Percentiles rank a stretch among this genome's conserved stretches.
Evolutionary conservation across 1,140 invertebrate genomes (phyloP).

Genomic region (Cecropterus lyciades): DNA sequence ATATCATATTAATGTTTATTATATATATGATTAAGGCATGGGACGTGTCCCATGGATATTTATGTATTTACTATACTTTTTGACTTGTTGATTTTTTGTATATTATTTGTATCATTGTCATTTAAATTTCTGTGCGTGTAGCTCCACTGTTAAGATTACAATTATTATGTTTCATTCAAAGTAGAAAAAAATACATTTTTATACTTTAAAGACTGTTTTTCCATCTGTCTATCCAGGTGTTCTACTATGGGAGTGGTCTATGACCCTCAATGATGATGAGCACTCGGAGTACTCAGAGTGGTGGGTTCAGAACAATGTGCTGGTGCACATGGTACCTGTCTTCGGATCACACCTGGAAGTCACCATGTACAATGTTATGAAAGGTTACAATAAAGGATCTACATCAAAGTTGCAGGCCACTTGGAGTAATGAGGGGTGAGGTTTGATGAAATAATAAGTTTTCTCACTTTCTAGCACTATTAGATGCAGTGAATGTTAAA

Average conservation of each 20-base stretch:
- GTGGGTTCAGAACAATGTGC: constrained; percentile 86
- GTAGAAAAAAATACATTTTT: no score
- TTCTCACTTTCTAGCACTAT: background rate
- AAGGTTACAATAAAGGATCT: constrained; percentile 86
- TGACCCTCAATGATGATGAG: constrained; percentile 80
- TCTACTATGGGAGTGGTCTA: constrained; percentile 86
- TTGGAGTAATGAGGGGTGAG: constrained; percentile 87
- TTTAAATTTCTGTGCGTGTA: no score
- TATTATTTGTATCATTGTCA: no score
- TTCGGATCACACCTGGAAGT: constrained; percentile 89
- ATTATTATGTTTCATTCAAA: no score
- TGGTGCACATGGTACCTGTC: constrained; percentile 88
- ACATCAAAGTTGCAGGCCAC: constrained; percentile 86
- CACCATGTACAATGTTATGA: constrained; percentile 87
- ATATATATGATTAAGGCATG: no score
- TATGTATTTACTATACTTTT: no score
- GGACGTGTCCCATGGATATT: no score
- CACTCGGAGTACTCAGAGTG: constrained; percentile 83
- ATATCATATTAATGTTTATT: no score
- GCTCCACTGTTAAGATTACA: no score
- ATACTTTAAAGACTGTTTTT: no score
- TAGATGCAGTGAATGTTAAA: no score
- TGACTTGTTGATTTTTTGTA: no score
- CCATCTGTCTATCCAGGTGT: constrained; percentile 58
- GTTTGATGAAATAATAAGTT: background rate